Base-by-base conservation (phyloP, 2,888 invertebrate species). In the Noctua comes region DNA sequence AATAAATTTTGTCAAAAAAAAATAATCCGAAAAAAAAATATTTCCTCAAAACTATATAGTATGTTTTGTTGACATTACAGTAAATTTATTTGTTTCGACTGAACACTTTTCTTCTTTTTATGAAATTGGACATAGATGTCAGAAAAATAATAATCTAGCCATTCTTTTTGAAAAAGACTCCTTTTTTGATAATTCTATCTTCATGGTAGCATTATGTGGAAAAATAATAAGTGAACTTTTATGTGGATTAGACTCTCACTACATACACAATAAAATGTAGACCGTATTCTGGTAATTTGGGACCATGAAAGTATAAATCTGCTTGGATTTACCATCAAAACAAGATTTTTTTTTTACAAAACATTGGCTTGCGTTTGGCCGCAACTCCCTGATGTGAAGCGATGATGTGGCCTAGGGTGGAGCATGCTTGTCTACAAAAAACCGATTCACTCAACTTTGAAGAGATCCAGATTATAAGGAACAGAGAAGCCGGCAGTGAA, bases 11-110 rank as follows among this genome's bases (percentile, higher is more conserved):
- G 46, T 43, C 21, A 0, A 76, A 76, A 62, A 78, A 82, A 80
- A 76, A 57, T 51, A 40, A 54, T 51, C 48, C 54, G 71, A 79
- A 80, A 48, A 57, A 46, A 77, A 71, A 70, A 71, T 72, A 74
- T 75, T 64, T 64, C 64, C n/a, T 65, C 59, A 66, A 74, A 75
- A 78, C 68, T 86, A 83, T 68, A 79, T 65, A 69, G 10, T 31
- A 31, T 51, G 27, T 72, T n/a, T n/a, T 68, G 59, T 46, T 46
- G 68, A 80, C 90, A 90, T 89, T 76, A 78, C 85, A 70, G 65
- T 27, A 76, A 84, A 83, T 86, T 84, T 88, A 69, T 90, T 88
- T 87, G 83, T 88, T 89, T 80, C 71, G n/a, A 74, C 78, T 83
- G 79, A 80, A 70, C 43, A 13, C 4, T 40, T 7, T 48, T 68